Evolutionary conservation across 2,888 invertebrate species (phyloP).

Genomic region (Coecobrya sp.): DNA sequence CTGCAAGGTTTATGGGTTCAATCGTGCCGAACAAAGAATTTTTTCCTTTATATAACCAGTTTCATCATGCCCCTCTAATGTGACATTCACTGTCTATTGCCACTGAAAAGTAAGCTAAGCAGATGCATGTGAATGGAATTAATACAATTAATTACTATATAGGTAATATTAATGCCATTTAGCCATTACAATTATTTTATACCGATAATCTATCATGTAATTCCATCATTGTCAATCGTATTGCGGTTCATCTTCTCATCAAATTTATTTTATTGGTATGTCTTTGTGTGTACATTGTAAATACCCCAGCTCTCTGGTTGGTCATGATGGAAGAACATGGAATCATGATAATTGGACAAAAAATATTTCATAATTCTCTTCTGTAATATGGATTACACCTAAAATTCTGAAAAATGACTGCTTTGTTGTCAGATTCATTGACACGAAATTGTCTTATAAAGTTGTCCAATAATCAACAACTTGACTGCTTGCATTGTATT

Average conservation of each 20-base stretch:
- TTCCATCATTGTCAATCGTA: background rate
- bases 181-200: background rate
- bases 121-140: background rate
- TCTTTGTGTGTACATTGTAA: background rate
- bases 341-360: background rate
- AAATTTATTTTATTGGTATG: background rate
- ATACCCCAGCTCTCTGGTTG: background rate
- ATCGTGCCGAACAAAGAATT: conserved; percentile 10
- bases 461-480: background rate
- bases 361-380: conserved; percentile 8
- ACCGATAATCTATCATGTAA: too few relatives aligned
- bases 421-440: conserved; percentile 8
- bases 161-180: background rate
- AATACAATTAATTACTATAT: too few relatives aligned
- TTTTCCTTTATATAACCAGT: conserved; percentile 52
- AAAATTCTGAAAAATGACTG: background rate
- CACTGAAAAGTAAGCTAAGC: conserved; percentile 38
- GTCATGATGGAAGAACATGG: background rate
- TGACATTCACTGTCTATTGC: conserved; percentile 12
- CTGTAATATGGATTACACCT: background rate
- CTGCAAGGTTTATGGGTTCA: background rate
- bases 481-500: background rate
- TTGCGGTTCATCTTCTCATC: background rate
- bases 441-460: background rate
- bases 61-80: conserved; percentile 72